Base-by-base conservation (phyloP, 2,888 invertebrate genomes). In the Aphidoletes aphidimyza region DNA sequence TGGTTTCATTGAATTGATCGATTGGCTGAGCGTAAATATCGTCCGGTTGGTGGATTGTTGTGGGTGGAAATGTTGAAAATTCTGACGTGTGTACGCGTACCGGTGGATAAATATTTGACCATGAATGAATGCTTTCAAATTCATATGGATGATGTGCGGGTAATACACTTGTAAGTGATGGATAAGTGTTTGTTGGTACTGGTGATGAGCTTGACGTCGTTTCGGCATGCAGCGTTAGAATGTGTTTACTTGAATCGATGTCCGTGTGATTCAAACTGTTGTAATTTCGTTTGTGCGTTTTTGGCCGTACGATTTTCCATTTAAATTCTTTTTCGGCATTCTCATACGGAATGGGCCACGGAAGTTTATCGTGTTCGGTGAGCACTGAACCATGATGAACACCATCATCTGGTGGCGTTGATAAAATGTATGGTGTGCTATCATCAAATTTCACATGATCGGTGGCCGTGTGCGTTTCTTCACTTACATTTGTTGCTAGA, bases 271-370 rank as follows among this genome's bases (percentile, higher is more conserved):
- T 81, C 5, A 22, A 34, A 8, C n/a, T 69, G 34, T 34, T 34
- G 34, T 69, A 37, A 81, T 81, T 37, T 37, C 19, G 1, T 36
- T 81, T 37, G 14, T 37, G n/a, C n/a, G 37, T n/a, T 9, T 2
- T 81, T 37, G 81, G 81, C 11, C 11, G 2, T 37, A 81, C 22
- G 19, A 22, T 81, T 37, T 37, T 81, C 81, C 81, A 81, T 30
- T 81, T 81, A 37, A 81, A 81, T 37, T 81, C 81, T 22, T 22
- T 37, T 81, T 37, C 81, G 22, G 81, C 81, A 81, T 81, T 81
- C 14, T 81, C 81, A 37, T 81, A 81, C 11, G 36, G 78, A 36
- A 36, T 36, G 17, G 78, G 81, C 81, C 81, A 81, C 11, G 81
- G 81, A n/a, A 81, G 22, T 81, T 37, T 81, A 9, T 81, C 81